Percentiles rank a stretch among this genome's conserved stretches.
phyloP scores from a whole-genome alignment of 2,888 invertebrate species.

The Agyllia agylla region DNA sequence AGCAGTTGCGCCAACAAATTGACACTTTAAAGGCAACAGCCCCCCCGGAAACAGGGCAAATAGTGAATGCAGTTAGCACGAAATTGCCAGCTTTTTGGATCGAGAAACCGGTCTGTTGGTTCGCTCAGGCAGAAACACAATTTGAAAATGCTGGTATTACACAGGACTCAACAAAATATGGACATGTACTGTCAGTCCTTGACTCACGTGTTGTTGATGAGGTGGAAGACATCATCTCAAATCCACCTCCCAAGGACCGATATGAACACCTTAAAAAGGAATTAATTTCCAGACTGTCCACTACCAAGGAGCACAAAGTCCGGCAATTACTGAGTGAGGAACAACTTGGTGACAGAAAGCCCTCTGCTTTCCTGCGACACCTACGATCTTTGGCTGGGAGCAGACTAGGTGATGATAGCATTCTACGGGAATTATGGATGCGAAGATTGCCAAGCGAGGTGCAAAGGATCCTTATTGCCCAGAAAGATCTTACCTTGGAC shows the following conservation, averaged over 20 bases:
- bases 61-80: not conserved
- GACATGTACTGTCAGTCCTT: conserved; percentile 28
- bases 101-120: not conserved
- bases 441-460: not conserved
- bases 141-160: not conserved
- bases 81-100: not conserved
- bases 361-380: not conserved
- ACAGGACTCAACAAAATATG: conserved; percentile 19
- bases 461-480: not conserved
- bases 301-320: conserved; percentile 37
- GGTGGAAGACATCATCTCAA: conserved; percentile 40
- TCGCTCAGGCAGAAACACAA: not conserved
- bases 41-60: not conserved
- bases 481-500: not conserved
- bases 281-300: conserved; percentile 34
- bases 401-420: not conserved
- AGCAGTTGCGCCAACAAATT: not conserved
- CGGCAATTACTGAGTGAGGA: conserved; percentile 33
- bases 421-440: not conserved
- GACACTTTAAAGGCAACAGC: not conserved
- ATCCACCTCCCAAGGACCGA: conserved; percentile 32
- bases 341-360: not conserved
- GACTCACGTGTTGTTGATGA: conserved; percentile 13
- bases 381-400: not conserved
- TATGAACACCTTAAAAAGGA: conserved; percentile 45